Evolutionary conservation across 2,797 vertebrate genomes (phyloP), one percentile per base, ranked within the genome.

Genomic region (Tiaroga cobitis): DNA sequence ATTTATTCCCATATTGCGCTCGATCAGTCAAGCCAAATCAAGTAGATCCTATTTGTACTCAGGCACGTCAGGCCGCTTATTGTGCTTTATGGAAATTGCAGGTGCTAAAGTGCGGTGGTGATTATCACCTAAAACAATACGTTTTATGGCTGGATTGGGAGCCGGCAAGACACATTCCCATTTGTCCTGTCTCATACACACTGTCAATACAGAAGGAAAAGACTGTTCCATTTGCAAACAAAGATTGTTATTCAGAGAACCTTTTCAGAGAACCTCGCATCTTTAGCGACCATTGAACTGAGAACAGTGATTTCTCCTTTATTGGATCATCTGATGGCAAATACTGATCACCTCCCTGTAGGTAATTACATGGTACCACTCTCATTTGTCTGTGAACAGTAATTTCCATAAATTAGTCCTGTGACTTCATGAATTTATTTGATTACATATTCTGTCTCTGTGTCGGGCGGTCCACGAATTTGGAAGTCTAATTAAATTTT

Each of bases 21-120:
- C 80, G 41, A 87, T 90, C 87, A 87, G 81, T 88, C 86, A 86
- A 85, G 77, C 75, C 82, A 61, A 77, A 81, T 78, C 67, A 54
- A 87, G 75, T 46, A 80, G 56, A 70, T 82, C 75, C 86, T n/a
- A 88, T 88, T 88, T 88, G 43, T 83, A 32, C 77, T 76, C 43
- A 13, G 24, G 34, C 51, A 72, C 43, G 37, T 82, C 59, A 29
- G 29, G 61, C 70, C 61, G 16, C 56, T 72, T 46, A 59, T 80
- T 37, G 78, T 70, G 82, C 61, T 73, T 81, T 79, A 85, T 70
- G 80, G 80, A 86, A 85, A 86, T 72, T 70, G 78, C 81, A 81
- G 76, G 74, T 88, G 86, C 54, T 85, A 84, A 83, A 87, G 69
- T 84, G 82, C 37, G 37, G 56, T 59, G 63, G 70, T 72, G 78